These are phyloP conservation scores for Leptopterna dolabrata DNA, from an alignment of 2,888 invertebrate species.

Conservation along the genomic window DNA sequence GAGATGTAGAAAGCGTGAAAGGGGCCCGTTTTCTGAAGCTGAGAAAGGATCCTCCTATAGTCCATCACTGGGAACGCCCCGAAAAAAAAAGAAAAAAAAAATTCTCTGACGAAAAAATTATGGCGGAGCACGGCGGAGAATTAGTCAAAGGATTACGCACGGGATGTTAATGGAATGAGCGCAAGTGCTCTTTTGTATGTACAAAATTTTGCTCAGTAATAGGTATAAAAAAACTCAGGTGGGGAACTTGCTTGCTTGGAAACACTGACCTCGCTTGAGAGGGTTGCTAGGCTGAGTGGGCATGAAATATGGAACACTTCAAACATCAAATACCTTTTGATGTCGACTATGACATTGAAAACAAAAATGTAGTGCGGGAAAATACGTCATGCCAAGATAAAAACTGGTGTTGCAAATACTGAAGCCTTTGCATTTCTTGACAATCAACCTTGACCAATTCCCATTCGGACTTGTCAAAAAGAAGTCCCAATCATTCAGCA, in stretches of 20 bases:
- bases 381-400: too few species aligned
- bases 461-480: too few species aligned
- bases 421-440: too few species aligned
- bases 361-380: too few species aligned
- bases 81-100: background rate
- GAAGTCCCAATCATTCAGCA: too few species aligned
- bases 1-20: constrained; percentile 1
- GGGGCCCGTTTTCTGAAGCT: background rate
- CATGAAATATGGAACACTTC: background rate
- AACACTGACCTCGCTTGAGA: background rate
- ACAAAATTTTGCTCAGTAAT: background rate
- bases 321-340: background rate
- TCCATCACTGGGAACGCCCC: background rate
- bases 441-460: too few species aligned
- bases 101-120: background rate
- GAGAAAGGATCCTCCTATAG: background rate
- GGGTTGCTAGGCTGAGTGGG: background rate
- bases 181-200: background rate
- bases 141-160: background rate
- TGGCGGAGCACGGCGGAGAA: background rate
- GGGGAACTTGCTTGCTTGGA: background rate
- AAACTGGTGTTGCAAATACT: too few species aligned
- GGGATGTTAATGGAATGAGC: background rate
- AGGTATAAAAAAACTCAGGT: background rate
- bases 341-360: background rate